These are phyloP conservation scores for Limenitis camilla DNA, from an alignment of 2,888 invertebrate species.

Conservation along the genomic window DNA sequence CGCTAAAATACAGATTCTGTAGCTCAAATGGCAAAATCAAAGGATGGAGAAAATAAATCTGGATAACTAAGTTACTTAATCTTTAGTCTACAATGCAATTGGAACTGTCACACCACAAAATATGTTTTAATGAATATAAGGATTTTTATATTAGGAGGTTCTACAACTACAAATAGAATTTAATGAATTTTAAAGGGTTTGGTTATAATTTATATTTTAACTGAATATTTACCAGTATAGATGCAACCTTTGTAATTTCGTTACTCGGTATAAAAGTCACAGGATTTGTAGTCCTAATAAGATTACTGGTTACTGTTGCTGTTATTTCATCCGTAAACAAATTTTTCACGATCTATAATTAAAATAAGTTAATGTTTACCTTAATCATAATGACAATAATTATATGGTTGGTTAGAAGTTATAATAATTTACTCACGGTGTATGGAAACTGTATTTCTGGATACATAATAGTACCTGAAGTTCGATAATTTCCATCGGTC, in stretches of 20 bases:
- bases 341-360: constrained; percentile 38
- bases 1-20: no score
- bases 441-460: constrained; percentile 36
- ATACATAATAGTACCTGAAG: constrained; percentile 37
- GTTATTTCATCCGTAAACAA: constrained; percentile 29
- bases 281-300: constrained; percentile 19
- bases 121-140: no score
- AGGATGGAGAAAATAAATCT: no score
- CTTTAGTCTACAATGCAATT: no score
- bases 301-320: constrained; percentile 26
- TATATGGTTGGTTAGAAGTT: neutral
- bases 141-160: no score
- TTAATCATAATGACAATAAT: neutral
- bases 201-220: no score
- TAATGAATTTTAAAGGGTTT: no score
- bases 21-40: no score
- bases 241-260: constrained; percentile 33
- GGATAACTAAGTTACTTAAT: no score
- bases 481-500: constrained; percentile 26
- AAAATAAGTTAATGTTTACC: neutral
- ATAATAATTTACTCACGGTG: constrained; percentile 34
- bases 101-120: no score
- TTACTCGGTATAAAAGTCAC: constrained; percentile 38
- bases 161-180: no score
- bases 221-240: constrained; percentile 36